These are phyloP conservation scores for Sycon ciliatum DNA, from an alignment of 37 sponge, comb jelly and placozoan species.

Conservation along the genomic window DNA sequence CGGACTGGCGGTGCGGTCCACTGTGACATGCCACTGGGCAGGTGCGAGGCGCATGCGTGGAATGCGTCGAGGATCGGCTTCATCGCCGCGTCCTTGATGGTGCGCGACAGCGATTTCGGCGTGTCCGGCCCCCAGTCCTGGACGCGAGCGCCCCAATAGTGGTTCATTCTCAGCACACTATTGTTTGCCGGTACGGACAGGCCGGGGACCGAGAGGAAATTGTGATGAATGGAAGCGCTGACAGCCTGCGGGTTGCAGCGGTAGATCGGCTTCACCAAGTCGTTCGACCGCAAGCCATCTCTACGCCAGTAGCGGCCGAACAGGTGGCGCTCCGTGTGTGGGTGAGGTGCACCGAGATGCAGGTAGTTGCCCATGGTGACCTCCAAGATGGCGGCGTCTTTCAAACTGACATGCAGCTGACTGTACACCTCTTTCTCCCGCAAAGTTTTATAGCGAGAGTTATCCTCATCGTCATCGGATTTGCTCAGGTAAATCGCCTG, in stretches of 20 bases:
- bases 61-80: not conserved
- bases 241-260: constrained; percentile 31
- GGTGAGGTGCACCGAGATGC: constrained; percentile 40
- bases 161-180: constrained; percentile 51
- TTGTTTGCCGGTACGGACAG: constrained; percentile 17
- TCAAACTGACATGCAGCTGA: too few relatives aligned
- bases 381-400: constrained; percentile 30
- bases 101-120: constrained; percentile 31
- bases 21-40: too few relatives aligned
- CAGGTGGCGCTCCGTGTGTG: constrained; percentile 15
- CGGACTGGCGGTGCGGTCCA: too few relatives aligned
- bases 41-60: too few relatives aligned
- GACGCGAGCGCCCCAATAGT: constrained; percentile 72
- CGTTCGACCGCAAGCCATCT: not conserved
- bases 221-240: constrained; percentile 47
- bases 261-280: constrained; percentile 64
- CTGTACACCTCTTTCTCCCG: too few relatives aligned
- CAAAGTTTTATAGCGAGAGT: too few relatives aligned
- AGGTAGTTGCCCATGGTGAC: constrained; percentile 56
- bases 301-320: constrained; percentile 28
- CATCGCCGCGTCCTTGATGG: constrained; percentile 26
- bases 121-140: constrained; percentile 75
- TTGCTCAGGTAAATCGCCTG: too few relatives aligned
- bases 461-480: too few relatives aligned
- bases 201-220: constrained; percentile 10